Conservation (phyloP, 2,797 vertebrate genomes). For the Knipowitschia caucasica region DNA sequence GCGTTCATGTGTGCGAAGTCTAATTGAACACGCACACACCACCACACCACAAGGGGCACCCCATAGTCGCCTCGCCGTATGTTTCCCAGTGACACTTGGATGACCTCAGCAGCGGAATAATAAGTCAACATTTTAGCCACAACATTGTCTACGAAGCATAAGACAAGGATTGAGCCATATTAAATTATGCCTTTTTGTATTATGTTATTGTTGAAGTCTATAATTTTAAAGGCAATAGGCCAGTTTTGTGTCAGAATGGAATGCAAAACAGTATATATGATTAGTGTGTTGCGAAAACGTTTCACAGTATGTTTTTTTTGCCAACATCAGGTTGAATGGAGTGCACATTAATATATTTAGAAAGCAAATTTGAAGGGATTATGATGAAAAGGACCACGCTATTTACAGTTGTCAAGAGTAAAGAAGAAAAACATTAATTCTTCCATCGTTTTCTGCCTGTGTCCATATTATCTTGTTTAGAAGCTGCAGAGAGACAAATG, state of each 20-base stretch:
- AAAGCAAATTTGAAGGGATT: constrained; percentile 42
- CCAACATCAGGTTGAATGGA: constrained; percentile 34
- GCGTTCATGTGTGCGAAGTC: constrained; percentile 49
- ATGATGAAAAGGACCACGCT: constrained; percentile 47
- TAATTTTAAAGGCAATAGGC: neutral
- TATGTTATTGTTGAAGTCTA: constrained; percentile 7
- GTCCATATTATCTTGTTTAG: constrained; percentile 63
- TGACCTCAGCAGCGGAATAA: constrained; percentile 73
- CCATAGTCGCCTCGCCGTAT: constrained; percentile 66
- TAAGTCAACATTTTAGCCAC: constrained; percentile 67
- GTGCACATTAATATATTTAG: constrained; percentile 37
- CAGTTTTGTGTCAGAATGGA: neutral
- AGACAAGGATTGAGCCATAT: constrained; percentile 27
- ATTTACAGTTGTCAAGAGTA: constrained; percentile 45
- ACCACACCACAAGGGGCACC: constrained; percentile 42
- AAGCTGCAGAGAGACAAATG: constrained; percentile 67
- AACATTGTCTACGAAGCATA: constrained; percentile 33
- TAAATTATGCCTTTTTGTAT: constrained; percentile 44
- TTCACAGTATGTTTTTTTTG: too few relatives aligned
- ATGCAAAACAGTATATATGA: too few relatives aligned
- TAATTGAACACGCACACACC: constrained; percentile 36
- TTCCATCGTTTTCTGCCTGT: constrained; percentile 33
- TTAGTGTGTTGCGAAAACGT: too few relatives aligned
- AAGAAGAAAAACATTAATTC: constrained; percentile 44
- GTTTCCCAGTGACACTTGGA: constrained; percentile 72